Percentiles rank a stretch among this genome's conserved stretches.
Conservation (phyloP, 1,140 invertebrate species). For the Lepidurus packardi region DNA sequence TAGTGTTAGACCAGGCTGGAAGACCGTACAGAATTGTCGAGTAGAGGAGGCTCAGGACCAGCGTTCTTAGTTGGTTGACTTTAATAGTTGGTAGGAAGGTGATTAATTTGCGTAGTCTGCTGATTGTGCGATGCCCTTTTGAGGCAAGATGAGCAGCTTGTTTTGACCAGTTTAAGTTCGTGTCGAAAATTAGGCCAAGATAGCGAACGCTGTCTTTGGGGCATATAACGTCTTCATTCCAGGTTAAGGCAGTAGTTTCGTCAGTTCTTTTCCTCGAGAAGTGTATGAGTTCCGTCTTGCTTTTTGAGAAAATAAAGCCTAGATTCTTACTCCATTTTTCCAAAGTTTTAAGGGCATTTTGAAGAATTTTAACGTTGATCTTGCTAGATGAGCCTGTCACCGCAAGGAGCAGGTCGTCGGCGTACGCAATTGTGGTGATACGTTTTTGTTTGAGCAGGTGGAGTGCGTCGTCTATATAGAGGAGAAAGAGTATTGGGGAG, state of each 20-base stretch:
- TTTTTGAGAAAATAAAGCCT: not conserved
- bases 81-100: too few relatives aligned
- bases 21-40: too few relatives aligned
- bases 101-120: too few relatives aligned
- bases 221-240: not conserved
- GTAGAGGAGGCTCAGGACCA: too few relatives aligned
- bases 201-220: slow-evolving; percentile 16
- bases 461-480: slow-evolving; percentile 24
- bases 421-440: not conserved
- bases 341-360: slow-evolving; percentile 15
- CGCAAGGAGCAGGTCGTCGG: slow-evolving; percentile 26
- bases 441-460: slow-evolving; percentile 5
- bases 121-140: not conserved
- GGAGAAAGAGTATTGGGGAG: slow-evolving; percentile 21
- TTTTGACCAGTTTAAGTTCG: not conserved
- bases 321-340: slow-evolving; percentile 22
- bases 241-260: slow-evolving; percentile 10
- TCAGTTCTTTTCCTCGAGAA: slow-evolving; percentile 2
- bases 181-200: slow-evolving; percentile 22
- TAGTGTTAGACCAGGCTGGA: too few relatives aligned
- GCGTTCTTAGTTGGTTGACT: too few relatives aligned
- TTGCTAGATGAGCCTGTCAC: not conserved
- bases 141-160: not conserved
- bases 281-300: slow-evolving; percentile 25
- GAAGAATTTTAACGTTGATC: slow-evolving; percentile 16